Evolutionary conservation across 2,113 vertebrate species (phyloP), one percentile per base, ranked within the genome.

Genomic region (Saimiri boliviensis): DNA sequence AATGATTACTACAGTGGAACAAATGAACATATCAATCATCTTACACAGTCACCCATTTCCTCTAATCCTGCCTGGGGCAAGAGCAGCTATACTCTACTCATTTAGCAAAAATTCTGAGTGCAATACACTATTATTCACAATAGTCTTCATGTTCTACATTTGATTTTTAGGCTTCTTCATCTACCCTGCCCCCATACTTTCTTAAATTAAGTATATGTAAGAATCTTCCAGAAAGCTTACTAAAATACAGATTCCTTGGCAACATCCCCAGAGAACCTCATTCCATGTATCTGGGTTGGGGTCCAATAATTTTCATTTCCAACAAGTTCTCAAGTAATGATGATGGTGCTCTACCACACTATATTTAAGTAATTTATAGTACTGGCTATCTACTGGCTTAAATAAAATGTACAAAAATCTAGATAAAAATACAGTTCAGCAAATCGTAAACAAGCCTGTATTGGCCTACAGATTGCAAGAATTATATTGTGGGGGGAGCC

Each of bases 371-470:
- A 32, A 92, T 79, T 66, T 79, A 40, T 77, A 37, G 20, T 42
- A 4, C 27, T 56, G n/a, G 13, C 12, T 89, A 7, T 73, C 56
- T 86, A 25, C 37, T 70, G n/a, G 6, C 45, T 89, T 86, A 30
- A 63, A 37, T 94, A 83, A 96, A 71, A 49, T 87, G 83, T 13
- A 56, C 12, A 71, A 0, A 95, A 35, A 13, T 83, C 32, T 77
- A 88, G 35, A 37, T 89, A 63, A 97, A 95, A 74, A 47, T 37
- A 85, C 0, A 49, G 12, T 21, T 45, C n/a, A 35, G 20, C 2
- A 80, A 93, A 92, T 86, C 49, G 76, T 86, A 83, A 92, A 76
- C n/a, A 96, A 94, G 13, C 2, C 19, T 82, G 14, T 88, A 45
- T 17, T 81, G 49, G 10, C 66, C 85, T 58, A 73, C 32, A 83